These are phyloP conservation scores for Platanista minor DNA, from an alignment of 2,113 vertebrate genomes.

Conservation along the genomic window DNA sequence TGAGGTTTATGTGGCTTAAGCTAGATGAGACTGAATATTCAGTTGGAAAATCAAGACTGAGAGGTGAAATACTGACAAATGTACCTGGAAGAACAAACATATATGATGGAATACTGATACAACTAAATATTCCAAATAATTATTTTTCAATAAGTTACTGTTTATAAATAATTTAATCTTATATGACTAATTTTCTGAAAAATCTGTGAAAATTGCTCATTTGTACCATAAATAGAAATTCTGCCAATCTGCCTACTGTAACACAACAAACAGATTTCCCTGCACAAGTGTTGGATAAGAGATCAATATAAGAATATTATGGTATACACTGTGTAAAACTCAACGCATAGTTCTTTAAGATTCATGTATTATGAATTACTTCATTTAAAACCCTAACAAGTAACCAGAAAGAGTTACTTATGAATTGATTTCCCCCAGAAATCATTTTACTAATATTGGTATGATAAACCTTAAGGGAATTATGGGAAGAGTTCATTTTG, in stretches of 20 bases:
- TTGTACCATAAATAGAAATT: not conserved
- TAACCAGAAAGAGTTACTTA: not conserved
- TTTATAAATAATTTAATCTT: not conserved
- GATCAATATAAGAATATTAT: not conserved
- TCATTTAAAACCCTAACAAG: not conserved
- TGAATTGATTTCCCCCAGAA: not conserved
- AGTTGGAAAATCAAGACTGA: not conserved
- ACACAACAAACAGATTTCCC: not conserved
- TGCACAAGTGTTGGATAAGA: not conserved
- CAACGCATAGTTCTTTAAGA: not conserved
- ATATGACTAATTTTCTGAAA: not conserved
- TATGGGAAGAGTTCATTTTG: not conserved
- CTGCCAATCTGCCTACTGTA: not conserved
- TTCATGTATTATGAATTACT: not conserved
- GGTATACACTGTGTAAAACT: not conserved
- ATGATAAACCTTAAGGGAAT: not conserved
- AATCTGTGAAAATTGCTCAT: not conserved
- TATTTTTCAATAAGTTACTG: not conserved
- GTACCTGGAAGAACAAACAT: not conserved
- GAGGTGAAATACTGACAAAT: not conserved
- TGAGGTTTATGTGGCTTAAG: too few relatives aligned
- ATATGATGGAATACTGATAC: not conserved
- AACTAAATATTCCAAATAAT: not conserved
- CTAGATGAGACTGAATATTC: not conserved
- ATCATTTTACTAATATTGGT: not conserved